These are phyloP conservation scores for Poeciliopsis turrubarensis DNA, from an alignment of 2,113 vertebrate species.

Conservation along the genomic window DNA sequence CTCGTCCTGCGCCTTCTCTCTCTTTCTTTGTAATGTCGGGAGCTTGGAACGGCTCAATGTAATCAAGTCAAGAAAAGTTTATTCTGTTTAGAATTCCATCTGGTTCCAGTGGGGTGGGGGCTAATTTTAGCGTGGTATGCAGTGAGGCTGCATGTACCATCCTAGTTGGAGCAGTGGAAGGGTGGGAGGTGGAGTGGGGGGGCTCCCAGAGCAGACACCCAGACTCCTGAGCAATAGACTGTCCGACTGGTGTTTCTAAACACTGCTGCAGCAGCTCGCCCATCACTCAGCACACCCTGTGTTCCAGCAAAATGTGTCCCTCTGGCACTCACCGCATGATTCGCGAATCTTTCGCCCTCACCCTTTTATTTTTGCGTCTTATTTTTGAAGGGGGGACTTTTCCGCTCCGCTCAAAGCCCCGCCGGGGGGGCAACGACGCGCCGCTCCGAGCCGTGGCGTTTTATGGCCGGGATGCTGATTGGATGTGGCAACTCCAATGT, in stretches of 20 bases:
- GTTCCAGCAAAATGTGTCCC: slow-evolving; percentile 73
- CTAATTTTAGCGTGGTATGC: slow-evolving; percentile 75
- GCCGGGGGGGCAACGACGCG: slow-evolving; percentile 25
- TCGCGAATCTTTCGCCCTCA: slow-evolving; percentile 52
- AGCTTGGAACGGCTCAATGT: slow-evolving; percentile 81
- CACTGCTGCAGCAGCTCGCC: slow-evolving; percentile 75
- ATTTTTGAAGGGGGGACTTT: slow-evolving; percentile 45
- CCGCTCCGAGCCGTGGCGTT: slow-evolving; percentile 58
- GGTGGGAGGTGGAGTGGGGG: slow-evolving; percentile 16
- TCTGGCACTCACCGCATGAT: slow-evolving; percentile 74
- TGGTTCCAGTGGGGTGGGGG: slow-evolving; percentile 76
- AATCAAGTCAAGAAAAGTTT: slow-evolving; percentile 83
- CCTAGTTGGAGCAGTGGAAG: slow-evolving; percentile 68
- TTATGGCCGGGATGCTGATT: slow-evolving; percentile 71
- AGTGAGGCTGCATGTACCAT: slow-evolving; percentile 80
- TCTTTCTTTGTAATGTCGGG: slow-evolving; percentile 73
- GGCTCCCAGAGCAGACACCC: slow-evolving; percentile 73
- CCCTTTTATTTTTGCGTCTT: slow-evolving; percentile 35
- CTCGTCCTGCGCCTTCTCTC: slow-evolving; percentile 63
- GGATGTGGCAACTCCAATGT: slow-evolving; percentile 71
- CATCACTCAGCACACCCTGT: slow-evolving; percentile 75
- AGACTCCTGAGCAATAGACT: slow-evolving; percentile 81
- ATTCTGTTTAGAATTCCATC: slow-evolving; percentile 81
- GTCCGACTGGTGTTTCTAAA: slow-evolving; percentile 77
- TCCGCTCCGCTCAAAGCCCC: slow-evolving; percentile 54